Conservation (phyloP, 1,140 invertebrate genomes). For the Tetragnatha versicolor region DNA sequence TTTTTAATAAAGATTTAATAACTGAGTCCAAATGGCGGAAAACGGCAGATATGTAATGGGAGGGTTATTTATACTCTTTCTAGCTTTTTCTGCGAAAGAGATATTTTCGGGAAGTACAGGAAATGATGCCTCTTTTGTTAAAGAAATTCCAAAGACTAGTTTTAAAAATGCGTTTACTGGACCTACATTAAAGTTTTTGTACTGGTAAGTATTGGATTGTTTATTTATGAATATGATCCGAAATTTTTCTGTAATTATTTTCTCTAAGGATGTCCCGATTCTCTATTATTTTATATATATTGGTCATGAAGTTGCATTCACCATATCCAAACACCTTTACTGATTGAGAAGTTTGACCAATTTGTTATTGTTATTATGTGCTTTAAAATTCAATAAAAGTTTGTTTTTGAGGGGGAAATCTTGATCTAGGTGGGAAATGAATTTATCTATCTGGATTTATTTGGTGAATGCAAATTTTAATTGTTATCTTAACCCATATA, state of each 20-base stretch:
- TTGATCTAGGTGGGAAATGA: too few species aligned
- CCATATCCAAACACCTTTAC: neutral
- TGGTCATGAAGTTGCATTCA: neutral
- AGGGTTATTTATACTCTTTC: slow-evolving; percentile 55
- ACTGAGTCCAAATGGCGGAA: slow-evolving; percentile 25
- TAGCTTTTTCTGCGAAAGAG: slow-evolving; percentile 56
- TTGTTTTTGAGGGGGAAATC: too few species aligned
- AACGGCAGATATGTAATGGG: slow-evolving; percentile 43
- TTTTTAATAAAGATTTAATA: neutral
- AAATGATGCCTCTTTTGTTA: slow-evolving; percentile 52
- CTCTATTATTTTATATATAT: neutral
- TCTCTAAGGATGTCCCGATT: too few species aligned
- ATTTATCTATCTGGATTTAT: too few species aligned
- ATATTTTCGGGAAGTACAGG: slow-evolving; percentile 49
- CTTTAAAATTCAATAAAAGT: too few species aligned
- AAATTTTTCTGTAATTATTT: too few species aligned
- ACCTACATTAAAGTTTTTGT: slow-evolving; percentile 68
- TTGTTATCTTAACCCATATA: too few species aligned
- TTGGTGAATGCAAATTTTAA: too few species aligned
- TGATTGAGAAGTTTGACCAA: too few species aligned
- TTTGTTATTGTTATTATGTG: too few species aligned
- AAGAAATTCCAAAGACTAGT: slow-evolving; percentile 65
- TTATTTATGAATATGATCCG: too few species aligned
- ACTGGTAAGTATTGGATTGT: slow-evolving; percentile 64
- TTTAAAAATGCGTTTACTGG: slow-evolving; percentile 64